These are phyloP conservation scores for Drosophila rhopaloa DNA, from an alignment of 1,140 invertebrate genomes.

Conservation along the genomic window DNA sequence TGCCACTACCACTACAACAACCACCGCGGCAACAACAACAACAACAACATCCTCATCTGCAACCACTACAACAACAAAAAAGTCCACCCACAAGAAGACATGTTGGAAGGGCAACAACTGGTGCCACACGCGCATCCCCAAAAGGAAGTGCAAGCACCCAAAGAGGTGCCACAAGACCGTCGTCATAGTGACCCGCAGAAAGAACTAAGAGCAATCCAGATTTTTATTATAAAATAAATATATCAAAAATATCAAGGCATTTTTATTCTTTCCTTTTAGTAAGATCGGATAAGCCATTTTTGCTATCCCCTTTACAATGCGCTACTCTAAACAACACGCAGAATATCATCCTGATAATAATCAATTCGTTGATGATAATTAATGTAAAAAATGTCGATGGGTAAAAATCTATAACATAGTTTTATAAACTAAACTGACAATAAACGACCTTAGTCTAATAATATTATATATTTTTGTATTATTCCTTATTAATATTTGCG, in stretches of 20 bases:
- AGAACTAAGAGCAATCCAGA: background rate
- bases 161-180: conserved; percentile 17
- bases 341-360: too few relatives aligned
- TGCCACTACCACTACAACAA: background rate
- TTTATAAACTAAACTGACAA: too few relatives aligned
- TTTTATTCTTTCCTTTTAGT: background rate
- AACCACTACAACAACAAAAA: conserved; percentile 8
- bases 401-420: too few relatives aligned
- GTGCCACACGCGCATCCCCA: conserved; percentile 8
- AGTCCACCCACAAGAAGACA: background rate
- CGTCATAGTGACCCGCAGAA: conserved; percentile 12
- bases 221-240: too few relatives aligned
- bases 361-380: too few relatives aligned
- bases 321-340: too few relatives aligned
- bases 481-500: too few relatives aligned
- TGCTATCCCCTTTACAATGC: too few relatives aligned
- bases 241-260: background rate
- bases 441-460: too few relatives aligned
- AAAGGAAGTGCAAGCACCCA: conserved; percentile 22
- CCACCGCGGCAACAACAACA: background rate
- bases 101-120: conserved; percentile 20
- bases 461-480: too few relatives aligned
- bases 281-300: too few relatives aligned
- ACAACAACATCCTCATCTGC: background rate
- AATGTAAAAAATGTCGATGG: too few relatives aligned